Evolutionary conservation across 2,797 vertebrate species (phyloP).

Genomic region (Pyrocephalus nanus): DNA sequence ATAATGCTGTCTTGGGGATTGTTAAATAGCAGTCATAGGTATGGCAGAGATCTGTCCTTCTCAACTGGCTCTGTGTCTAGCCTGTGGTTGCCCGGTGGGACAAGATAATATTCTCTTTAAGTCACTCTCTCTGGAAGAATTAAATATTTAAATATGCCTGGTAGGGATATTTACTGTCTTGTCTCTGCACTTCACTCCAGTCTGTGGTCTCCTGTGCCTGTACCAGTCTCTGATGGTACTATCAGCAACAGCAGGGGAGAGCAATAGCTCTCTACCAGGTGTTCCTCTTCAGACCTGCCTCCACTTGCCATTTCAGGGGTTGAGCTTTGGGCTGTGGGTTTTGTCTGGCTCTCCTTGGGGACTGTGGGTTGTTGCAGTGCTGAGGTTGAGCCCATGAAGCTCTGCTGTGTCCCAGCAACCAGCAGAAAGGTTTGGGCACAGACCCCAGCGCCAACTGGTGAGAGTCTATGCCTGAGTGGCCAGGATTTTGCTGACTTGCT

Average conservation of each 20-base stretch:
- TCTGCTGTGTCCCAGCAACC: neutral
- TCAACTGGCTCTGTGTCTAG: neutral
- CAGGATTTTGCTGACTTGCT: neutral
- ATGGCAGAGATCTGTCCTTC: neutral
- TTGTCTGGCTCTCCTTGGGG: accelerated
- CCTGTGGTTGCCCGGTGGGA: neutral
- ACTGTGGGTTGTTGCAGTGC: neutral
- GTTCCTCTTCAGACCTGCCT: neutral
- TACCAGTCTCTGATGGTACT: neutral
- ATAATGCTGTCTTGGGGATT: neutral
- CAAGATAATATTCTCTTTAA: neutral
- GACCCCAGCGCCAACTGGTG: accelerated
- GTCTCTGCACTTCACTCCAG: accelerated
- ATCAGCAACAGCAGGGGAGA: neutral
- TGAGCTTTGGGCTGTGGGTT: neutral
- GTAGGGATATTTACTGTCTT: neutral
- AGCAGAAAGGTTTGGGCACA: neutral
- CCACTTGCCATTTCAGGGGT: accelerated
- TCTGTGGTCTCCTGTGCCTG: neutral
- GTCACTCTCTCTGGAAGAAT: neutral
- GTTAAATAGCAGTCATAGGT: neutral
- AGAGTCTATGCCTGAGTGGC: accelerated
- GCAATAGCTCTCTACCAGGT: neutral
- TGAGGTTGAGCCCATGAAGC: neutral
- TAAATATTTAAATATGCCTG: neutral